These are phyloP conservation scores for Nipponia nippon DNA, from an alignment of 2,113 vertebrate species.

Conservation along the genomic window DNA sequence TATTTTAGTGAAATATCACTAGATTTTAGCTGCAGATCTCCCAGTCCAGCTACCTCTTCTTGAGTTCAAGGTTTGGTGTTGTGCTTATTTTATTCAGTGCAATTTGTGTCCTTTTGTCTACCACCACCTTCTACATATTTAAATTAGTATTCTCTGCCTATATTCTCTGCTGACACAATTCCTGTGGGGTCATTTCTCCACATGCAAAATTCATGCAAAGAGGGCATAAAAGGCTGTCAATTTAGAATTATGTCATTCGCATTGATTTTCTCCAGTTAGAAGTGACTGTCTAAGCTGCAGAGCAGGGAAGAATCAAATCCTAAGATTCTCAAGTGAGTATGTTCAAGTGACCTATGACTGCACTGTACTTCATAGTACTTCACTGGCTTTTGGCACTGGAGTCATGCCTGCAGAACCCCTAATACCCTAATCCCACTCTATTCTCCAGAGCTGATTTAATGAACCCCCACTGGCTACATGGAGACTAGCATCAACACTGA, in stretches of 20 bases:
- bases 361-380: neutral
- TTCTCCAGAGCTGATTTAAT: neutral
- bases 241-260: neutral
- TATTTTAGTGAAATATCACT: slow-evolving; percentile 6
- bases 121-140: rapidly evolving
- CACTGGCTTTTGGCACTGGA: neutral
- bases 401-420: neutral
- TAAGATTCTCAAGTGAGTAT: neutral
- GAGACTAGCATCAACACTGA: neutral
- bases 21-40: neutral
- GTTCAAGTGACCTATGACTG: neutral
- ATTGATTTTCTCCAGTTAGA: neutral
- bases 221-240: neutral
- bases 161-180: neutral
- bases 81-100: neutral
- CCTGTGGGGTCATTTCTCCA: neutral
- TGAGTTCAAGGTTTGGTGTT: neutral
- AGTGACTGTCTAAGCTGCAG: neutral
- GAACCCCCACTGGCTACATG: neutral
- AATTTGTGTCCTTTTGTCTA: neutral
- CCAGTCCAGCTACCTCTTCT: neutral
- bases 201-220: neutral
- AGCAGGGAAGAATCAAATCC: neutral
- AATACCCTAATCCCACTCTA: neutral
- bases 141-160: neutral